Conservation (phyloP, 2,797 vertebrate genomes). For the Rhinogobio ventralis region DNA sequence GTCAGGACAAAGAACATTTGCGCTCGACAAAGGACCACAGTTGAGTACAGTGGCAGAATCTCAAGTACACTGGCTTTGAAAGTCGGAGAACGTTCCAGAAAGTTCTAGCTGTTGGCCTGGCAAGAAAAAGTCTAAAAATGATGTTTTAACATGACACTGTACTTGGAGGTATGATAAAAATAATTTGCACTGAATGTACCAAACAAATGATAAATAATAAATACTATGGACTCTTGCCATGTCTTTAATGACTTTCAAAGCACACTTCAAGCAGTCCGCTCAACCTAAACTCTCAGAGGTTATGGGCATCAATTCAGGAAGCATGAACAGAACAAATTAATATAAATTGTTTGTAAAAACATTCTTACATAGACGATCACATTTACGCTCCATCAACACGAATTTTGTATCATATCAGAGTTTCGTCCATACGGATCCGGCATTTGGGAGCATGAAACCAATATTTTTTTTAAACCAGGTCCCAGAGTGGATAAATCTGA, state of each 20-base stretch:
- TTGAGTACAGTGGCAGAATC: too few species aligned
- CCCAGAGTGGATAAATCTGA: too few species aligned
- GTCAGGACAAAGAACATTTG: slow-evolving; percentile 25
- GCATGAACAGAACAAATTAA: background rate
- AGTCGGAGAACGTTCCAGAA: too few species aligned
- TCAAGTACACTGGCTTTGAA: too few species aligned
- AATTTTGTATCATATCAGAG: too few species aligned
- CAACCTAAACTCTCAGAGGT: background rate
- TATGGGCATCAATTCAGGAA: background rate
- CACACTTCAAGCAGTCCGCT: background rate
- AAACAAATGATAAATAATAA: slow-evolving; percentile 37
- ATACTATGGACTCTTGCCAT: slow-evolving; percentile 22
- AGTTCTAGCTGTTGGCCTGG: slow-evolving; percentile 25
- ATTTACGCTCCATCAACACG: too few species aligned
- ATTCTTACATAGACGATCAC: background rate
- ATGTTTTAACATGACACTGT: slow-evolving; percentile 23
- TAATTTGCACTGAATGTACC: slow-evolving; percentile 37
- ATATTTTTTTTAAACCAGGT: too few species aligned
- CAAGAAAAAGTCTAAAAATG: background rate
- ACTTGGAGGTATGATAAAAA: slow-evolving; percentile 14
- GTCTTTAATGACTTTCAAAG: slow-evolving; percentile 31
- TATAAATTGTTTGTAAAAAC: background rate
- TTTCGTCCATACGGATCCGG: too few species aligned
- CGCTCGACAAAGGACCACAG: background rate
- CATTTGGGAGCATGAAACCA: too few species aligned